Percentiles rank a stretch among this genome's conserved stretches.
phyloP scores from a whole-genome alignment of 2,113 vertebrate genomes.

The Chiloscyllium plagiosum region DNA sequence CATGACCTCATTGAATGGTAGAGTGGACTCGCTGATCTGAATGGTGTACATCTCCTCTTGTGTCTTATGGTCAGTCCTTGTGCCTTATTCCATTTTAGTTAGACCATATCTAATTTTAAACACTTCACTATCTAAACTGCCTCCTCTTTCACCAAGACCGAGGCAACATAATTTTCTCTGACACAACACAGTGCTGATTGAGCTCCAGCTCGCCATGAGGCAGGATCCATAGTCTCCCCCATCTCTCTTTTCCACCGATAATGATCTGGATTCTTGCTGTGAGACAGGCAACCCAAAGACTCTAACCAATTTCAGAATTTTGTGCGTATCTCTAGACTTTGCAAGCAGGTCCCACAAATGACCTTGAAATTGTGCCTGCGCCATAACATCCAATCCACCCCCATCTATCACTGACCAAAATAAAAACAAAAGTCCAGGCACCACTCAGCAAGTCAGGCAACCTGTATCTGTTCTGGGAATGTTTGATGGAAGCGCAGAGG shows the following conservation, averaged over 20 bases:
- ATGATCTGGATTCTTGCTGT: not conserved
- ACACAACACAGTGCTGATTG: not conserved
- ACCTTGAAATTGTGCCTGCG: not conserved
- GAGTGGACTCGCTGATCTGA: too few species aligned
- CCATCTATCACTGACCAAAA: not conserved
- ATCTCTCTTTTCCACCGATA: not conserved
- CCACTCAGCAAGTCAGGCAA: not conserved
- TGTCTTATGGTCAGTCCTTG: too few species aligned
- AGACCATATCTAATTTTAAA: too few species aligned
- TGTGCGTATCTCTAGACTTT: not conserved
- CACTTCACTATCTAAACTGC: too few species aligned
- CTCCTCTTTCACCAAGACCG: too few species aligned
- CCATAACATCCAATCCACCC: not conserved
- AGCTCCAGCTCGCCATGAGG: not conserved
- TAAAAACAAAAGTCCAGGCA: not conserved
- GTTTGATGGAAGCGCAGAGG: not conserved
- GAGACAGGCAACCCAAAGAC: not conserved
- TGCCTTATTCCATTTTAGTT: too few species aligned
- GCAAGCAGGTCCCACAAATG: not conserved
- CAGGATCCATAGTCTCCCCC: not conserved
- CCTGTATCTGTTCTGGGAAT: not conserved
- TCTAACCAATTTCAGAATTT: not conserved
- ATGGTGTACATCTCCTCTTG: too few species aligned
- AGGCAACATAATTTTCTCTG: not conserved
- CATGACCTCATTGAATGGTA: too few species aligned